These are phyloP conservation scores for Malurus alboscapulatus DNA, from an alignment of 2,113 vertebrate species.

Conservation along the genomic window DNA sequence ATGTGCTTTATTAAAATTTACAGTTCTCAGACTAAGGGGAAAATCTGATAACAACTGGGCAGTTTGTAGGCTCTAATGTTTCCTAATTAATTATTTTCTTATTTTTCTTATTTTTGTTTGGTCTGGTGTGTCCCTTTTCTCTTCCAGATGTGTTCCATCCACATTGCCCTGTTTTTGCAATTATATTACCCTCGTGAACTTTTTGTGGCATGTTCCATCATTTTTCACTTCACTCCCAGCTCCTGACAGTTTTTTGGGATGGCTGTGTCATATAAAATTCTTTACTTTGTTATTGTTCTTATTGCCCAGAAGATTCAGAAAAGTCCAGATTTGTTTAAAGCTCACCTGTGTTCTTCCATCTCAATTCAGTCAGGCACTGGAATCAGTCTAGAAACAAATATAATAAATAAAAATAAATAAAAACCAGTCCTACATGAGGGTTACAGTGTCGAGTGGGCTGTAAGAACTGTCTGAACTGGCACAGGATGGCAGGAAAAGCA, in stretches of 20 bases:
- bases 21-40: background rate
- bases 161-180: background rate
- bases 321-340: background rate
- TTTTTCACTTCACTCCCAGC: background rate
- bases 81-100: background rate
- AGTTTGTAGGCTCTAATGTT: background rate
- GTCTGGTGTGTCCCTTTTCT: background rate
- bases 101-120: background rate
- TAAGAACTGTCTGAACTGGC: background rate
- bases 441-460: background rate
- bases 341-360: accelerated
- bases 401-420: background rate
- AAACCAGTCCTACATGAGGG: background rate
- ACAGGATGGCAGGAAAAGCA: background rate
- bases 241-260: background rate
- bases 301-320: background rate
- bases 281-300: background rate
- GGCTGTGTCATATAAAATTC: background rate
- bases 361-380: background rate
- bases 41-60: background rate
- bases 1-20: background rate
- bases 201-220: background rate
- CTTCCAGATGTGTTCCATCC: background rate
- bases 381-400: background rate
- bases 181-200: background rate